phyloP scores from a whole-genome alignment of 2,797 vertebrate genomes.

The Lepidocolaptes lacrymiger region DNA sequence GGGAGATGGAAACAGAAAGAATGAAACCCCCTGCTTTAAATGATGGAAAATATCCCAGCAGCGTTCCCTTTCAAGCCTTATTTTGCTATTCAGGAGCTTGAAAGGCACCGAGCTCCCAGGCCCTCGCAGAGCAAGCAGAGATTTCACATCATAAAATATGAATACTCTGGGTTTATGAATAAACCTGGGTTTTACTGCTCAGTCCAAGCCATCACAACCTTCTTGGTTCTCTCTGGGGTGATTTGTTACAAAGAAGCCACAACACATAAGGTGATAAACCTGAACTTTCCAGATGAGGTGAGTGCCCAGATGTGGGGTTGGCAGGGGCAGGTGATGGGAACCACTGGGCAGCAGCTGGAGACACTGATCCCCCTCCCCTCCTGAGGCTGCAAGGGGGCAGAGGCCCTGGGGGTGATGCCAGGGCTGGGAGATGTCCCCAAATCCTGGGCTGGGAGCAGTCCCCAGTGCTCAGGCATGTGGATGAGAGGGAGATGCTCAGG shows the following conservation, averaged over 20 bases:
- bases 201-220: neutral
- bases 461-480: fast-evolving
- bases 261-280: neutral
- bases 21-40: neutral
- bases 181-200: neutral
- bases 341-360: neutral
- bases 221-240: neutral
- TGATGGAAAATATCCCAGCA: neutral
- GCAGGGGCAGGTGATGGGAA: neutral
- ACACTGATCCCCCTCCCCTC: fast-evolving
- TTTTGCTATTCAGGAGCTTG: conserved; percentile 50
- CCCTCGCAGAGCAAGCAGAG: conserved; percentile 16
- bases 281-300: neutral
- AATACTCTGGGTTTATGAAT: conserved; percentile 23
- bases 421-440: neutral
- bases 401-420: neutral
- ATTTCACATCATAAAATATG: conserved; percentile 39
- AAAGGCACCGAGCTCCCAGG: neutral
- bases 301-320: neutral
- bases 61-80: conserved; percentile 35
- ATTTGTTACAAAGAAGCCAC: neutral
- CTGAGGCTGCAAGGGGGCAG: neutral
- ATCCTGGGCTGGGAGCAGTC: neutral
- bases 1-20: neutral
- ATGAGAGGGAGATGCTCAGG: fast-evolving